Evolutionary conservation across 2,797 vertebrate genomes (phyloP).

Genomic region (Bothrops alternatus): DNA sequence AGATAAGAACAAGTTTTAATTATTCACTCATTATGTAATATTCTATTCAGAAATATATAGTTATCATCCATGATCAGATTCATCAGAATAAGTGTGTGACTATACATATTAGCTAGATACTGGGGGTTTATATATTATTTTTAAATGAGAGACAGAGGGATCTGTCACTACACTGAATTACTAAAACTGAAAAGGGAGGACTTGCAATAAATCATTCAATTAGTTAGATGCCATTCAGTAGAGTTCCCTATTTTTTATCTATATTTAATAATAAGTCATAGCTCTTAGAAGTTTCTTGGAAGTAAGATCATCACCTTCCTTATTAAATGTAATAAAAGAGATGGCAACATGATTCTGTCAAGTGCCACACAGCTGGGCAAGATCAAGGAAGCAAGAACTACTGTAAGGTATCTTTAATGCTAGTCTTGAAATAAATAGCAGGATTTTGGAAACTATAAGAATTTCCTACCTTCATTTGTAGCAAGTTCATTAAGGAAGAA

Average conservation of each 20-base stretch:
- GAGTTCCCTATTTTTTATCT: background rate
- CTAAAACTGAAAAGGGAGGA: background rate
- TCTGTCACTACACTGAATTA: background rate
- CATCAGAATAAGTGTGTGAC: background rate
- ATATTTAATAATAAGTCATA: background rate
- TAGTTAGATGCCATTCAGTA: background rate
- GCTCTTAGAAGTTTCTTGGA: background rate
- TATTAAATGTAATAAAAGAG: background rate
- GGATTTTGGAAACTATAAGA: background rate
- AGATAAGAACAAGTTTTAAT: background rate
- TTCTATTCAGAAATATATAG: background rate
- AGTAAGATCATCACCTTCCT: background rate
- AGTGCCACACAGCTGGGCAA: background rate
- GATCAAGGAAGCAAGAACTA: background rate
- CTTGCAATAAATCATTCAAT: background rate
- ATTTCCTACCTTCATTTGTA: background rate
- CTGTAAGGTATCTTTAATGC: background rate
- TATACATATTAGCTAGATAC: background rate
- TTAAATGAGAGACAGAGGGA: background rate
- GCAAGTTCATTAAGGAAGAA: background rate
- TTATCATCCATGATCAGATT: background rate
- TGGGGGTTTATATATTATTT: background rate
- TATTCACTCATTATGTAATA: background rate
- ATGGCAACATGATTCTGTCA: background rate
- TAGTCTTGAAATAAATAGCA: background rate